Base-by-base conservation (phyloP, 1,140 invertebrate species). In the Octopus bimaculoides region DNA sequence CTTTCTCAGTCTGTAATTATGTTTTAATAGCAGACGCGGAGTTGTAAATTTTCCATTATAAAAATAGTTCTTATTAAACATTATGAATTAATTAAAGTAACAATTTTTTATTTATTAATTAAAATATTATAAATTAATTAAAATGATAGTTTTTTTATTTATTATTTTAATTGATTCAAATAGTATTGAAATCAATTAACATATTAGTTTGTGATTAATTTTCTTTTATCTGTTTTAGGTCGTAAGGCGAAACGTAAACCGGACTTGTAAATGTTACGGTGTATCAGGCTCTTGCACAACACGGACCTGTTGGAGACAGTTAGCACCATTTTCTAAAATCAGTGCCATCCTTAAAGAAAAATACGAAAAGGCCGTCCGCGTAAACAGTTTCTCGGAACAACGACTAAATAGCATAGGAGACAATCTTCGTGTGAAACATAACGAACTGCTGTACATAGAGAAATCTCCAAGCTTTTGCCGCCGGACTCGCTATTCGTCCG, bases 231-330 rank as follows among this genome's bases (percentile, higher is more conserved):
- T 52, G 54, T 66, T 80, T 77, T 77, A 90, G 89, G 82, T 88
- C 66, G 88, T 89, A 12, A 85, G 84, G 75, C 80, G 85, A 52
- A 84, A 85, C 4, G 86, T 88, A 53, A 80, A 84, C 52, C 86
- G 84, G 1, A 87, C 83, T 10, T 98, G 97, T 92, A 98, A 97
- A 90, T 98, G 97, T 88, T 97, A 98, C 89, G 97, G 97, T 8
- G 96, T 98, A 41, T 97, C 96, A 56, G 97, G 97, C 6, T 97
- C 96, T 73, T 99, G 97, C 88, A 96, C 96, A 7, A 93, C 98
- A 89, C 94, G 95, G 89, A 98, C 97, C 14, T 99, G 97, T 89
- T 99, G 97, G 97, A 94, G 94, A 88, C 95, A 95, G 66, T 90
- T 97, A 85, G 94, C 95, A 12, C 93, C 93, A 73, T 98, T 98